phyloP scores from a whole-genome alignment of 2,113 vertebrate species.

The Chauna torquata region DNA sequence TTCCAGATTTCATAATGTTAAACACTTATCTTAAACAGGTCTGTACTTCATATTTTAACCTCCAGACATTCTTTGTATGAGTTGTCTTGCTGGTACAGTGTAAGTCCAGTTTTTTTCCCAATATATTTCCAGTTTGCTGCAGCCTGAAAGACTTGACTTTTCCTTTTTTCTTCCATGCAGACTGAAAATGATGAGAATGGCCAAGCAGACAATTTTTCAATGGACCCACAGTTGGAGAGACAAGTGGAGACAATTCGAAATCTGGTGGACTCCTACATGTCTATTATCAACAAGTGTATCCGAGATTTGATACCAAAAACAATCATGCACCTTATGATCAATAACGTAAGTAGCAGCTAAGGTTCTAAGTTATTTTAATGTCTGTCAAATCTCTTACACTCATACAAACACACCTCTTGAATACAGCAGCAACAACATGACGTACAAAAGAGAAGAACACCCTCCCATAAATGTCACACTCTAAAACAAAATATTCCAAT shows the following conservation, averaged over 20 bases:
- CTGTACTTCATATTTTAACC: neutral
- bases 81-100: neutral
- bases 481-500: neutral
- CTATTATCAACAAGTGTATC: constrained; percentile 90
- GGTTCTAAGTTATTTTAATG: neutral
- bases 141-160: neutral
- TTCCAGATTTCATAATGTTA: neutral
- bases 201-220: constrained; percentile 85
- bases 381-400: neutral
- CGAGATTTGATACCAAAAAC: constrained; percentile 93
- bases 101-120: neutral
- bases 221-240: constrained; percentile 91
- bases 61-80: neutral
- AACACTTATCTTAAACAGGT: neutral
- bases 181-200: constrained; percentile 80
- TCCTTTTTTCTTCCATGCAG: constrained; percentile 51
- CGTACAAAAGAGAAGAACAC: neutral
- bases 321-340: constrained; percentile 94
- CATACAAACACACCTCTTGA: neutral
- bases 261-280: constrained; percentile 94
- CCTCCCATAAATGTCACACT: neutral
- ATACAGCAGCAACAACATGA: neutral
- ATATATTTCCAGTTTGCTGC: neutral
- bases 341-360: constrained; percentile 80
- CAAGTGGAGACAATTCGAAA: constrained; percentile 94